Percentiles rank a stretch among this genome's conserved stretches.
phyloP scores from a whole-genome alignment of 1,140 invertebrate species.

The Caenorhabditis latens region DNA sequence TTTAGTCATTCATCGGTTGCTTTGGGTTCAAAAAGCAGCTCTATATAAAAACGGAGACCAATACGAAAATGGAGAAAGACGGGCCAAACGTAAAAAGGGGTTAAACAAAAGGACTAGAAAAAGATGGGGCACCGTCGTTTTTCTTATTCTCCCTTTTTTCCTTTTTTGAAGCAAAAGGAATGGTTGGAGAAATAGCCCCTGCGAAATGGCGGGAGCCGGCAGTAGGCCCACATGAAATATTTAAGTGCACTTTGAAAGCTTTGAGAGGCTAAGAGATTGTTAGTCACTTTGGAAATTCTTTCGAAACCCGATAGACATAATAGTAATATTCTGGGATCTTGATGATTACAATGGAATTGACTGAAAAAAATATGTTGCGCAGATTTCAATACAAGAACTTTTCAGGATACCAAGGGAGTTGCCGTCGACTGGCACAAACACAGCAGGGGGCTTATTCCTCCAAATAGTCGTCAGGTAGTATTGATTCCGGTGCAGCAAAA shows the following conservation, averaged over 20 bases:
- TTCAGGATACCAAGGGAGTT: not conserved
- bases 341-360: not conserved
- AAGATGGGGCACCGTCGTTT: slow-evolving; percentile 41
- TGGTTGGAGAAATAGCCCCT: slow-evolving; percentile 19
- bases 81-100: not conserved
- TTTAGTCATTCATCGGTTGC: slow-evolving; percentile 2
- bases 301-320: not conserved
- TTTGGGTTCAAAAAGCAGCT: slow-evolving; percentile 16
- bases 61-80: slow-evolving; percentile 10
- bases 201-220: slow-evolving; percentile 14
- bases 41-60: slow-evolving; percentile 30
- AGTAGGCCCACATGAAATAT: slow-evolving; percentile 16
- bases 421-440: not conserved
- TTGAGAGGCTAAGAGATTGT: slow-evolving; percentile 39
- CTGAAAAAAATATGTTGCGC: not conserved
- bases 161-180: slow-evolving; percentile 16
- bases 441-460: not conserved
- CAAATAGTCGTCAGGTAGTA: no score
- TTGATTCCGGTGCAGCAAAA: no score
- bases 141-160: slow-evolving; percentile 16
- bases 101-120: slow-evolving; percentile 45
- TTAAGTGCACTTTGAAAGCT: slow-evolving; percentile 55
- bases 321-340: not conserved
- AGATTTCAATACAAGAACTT: not conserved
- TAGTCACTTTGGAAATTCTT: slow-evolving; percentile 36